Evolutionary conservation across 2,888 invertebrate species (phyloP), one percentile per base, ranked within the genome.

Genomic region (Agrotis ipsilon): DNA sequence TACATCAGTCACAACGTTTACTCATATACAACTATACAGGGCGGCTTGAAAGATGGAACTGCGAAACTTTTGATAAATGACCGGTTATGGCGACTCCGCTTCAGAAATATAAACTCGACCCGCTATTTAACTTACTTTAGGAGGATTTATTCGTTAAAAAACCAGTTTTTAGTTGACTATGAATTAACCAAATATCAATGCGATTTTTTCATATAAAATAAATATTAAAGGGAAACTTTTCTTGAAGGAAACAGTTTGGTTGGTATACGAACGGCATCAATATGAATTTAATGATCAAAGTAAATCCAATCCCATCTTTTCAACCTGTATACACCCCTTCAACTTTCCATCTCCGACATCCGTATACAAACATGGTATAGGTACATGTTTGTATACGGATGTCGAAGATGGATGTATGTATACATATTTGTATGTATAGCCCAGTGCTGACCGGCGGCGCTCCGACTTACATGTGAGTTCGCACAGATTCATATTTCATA

Each of bases 401-500:
- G n/a, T n/a, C n/a, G n/a, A n/a, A n/a, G n/a, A n/a, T n/a, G n/a
- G 16, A 3, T n/a, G 1, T 16, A 16, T 16, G 0, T 13, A 16
- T 39, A 24, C 5, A 14, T 16, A 11, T 43, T 32, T 6, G n/a
- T 70, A 13, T 32, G 24, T 27, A 57, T 27, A 46, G n/a, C 1
- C 5, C 11, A 16, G 58, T 39, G 59, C 73, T 73, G 74, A 52
- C 74, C 74, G 72, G 52, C 74, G 72, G 52, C 54, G n/a, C 19
- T 18, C 65, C 57, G 48, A 32, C 49, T 60, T 73, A 60, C 67
- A 57, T 75, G 75, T 71, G 65, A 75, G 75, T 69, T 61, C 70
- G 74, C 54, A 66, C 79, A 75, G 71, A 82, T 83, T 84, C 84
- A 83, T 83, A 83, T 83, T 83, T 84, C 83, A 83, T 79, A 83